Percentiles rank a stretch among this genome's conserved stretches.
Conservation (phyloP, 1,140 invertebrate species). For the Laodelphax striatellus region DNA sequence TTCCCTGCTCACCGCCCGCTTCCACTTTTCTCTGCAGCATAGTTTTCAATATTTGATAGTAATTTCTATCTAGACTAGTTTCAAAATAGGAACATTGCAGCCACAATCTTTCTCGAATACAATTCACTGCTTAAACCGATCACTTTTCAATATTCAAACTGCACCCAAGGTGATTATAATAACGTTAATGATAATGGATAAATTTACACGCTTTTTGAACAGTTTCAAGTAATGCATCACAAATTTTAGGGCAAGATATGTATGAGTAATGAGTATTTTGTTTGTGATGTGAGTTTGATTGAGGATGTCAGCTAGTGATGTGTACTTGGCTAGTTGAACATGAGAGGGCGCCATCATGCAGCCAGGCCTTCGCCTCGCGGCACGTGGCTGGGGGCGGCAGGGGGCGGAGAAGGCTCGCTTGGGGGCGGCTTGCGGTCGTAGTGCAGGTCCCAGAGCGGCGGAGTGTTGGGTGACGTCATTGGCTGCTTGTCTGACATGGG, state of each 20-base stretch:
- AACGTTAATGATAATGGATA: too few relatives aligned
- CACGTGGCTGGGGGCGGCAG: constrained; percentile 24
- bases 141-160: too few relatives aligned
- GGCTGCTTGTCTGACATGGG: constrained; percentile 16
- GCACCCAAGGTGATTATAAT: too few relatives aligned
- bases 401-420: constrained; percentile 29
- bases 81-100: constrained; percentile 30
- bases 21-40: too few relatives aligned
- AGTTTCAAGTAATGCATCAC: not conserved
- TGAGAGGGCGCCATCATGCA: constrained; percentile 29
- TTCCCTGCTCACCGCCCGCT: too few relatives aligned
- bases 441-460: constrained; percentile 27
- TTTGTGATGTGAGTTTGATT: too few relatives aligned
- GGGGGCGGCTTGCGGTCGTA: constrained; percentile 22
- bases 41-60: not conserved
- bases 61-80: constrained; percentile 25
- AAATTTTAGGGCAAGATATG: constrained; percentile 8
- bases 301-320: too few relatives aligned
- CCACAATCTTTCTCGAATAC: constrained; percentile 8
- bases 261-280: not conserved
- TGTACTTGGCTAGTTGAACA: not conserved
- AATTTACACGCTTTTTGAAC: not conserved
- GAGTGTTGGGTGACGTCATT: constrained; percentile 10
- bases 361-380: constrained; percentile 38
- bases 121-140: too few relatives aligned